Base-by-base conservation (phyloP, 2,113 vertebrate species). In the Oryzias celebensis region DNA sequence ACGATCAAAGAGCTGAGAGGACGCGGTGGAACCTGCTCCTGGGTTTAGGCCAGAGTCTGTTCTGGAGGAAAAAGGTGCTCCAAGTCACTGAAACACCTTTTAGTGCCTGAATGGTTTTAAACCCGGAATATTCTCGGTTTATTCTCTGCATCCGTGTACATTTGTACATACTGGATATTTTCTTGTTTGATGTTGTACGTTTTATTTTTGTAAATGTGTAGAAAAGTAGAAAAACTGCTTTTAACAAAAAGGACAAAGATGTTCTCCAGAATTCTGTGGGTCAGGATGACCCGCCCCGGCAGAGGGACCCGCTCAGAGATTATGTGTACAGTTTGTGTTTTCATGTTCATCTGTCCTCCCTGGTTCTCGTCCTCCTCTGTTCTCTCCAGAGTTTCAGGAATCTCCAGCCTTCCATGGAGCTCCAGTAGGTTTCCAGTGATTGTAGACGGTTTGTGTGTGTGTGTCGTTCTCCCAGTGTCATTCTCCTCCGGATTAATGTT, bases 71-170 rank as follows among this genome's bases (percentile, higher is more conserved):
- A 73, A 78, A 73, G 75, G 66, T 75, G 79, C 80, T 83, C 80
- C 79, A 77, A 80, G 78, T 83, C 80, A 82, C 89, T 78, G 75
- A 86, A 84, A 90, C 86, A 91, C 88, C 90, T 89, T 85, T 85
- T 87, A 92, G 91, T 92, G 91, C 91, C 90, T 92, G 78, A 82
- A 83, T 67, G 80, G 86, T 89, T 68, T 77, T 65, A 73, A 74
- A 75, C 88, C 90, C 90, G 87, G 85, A 92, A 91, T 89, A 88
- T 90, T 75, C 73, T 85, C 81, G 75, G 86, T 80, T 62, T 80
- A 62, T 50, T 81, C 73, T 90, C 70, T 82, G 77, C 85, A 78
- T 81, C 73, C 44, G 68, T 89, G 85, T 73, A 86, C 76, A 85
- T 80, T 73, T 91, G 89, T 90, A 86, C 74, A 89, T 80, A 86